Evolutionary conservation across 2,113 vertebrate genomes (phyloP).

Genomic region (Prinia subflava): DNA sequence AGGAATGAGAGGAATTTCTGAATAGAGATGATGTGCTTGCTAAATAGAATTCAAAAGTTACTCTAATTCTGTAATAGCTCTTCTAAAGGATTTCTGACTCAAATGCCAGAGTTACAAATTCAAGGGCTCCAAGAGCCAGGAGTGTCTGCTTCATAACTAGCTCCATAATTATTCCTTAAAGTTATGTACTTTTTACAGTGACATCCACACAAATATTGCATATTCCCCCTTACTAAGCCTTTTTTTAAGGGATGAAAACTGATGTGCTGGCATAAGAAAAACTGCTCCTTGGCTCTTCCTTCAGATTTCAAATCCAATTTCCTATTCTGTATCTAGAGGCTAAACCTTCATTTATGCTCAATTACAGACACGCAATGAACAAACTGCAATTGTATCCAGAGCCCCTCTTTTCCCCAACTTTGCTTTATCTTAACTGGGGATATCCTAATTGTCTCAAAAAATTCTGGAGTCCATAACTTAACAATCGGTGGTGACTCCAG

Average conservation of each 20-base stretch:
- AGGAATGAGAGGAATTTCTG: background rate
- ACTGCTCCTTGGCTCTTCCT: background rate
- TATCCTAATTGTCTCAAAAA: background rate
- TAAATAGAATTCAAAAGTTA: background rate
- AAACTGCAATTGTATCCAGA: background rate
- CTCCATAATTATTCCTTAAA: background rate
- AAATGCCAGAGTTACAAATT: background rate
- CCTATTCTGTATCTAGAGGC: background rate
- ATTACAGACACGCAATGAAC: background rate
- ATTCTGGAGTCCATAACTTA: background rate
- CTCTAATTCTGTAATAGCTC: background rate
- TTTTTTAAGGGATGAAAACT: background rate
- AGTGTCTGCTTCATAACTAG: background rate
- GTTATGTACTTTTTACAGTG: background rate
- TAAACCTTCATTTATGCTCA: background rate
- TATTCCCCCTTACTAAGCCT: background rate
- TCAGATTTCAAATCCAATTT: background rate
- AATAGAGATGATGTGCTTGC: background rate
- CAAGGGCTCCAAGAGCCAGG: background rate
- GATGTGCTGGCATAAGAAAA: background rate
- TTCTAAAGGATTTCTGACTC: background rate
- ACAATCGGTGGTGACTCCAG: background rate
- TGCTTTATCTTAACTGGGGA: background rate
- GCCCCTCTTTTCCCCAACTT: background rate
- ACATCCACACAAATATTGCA: background rate